phyloP scores from a whole-genome alignment of 2,888 invertebrate genomes.

The Troides aeacus region DNA sequence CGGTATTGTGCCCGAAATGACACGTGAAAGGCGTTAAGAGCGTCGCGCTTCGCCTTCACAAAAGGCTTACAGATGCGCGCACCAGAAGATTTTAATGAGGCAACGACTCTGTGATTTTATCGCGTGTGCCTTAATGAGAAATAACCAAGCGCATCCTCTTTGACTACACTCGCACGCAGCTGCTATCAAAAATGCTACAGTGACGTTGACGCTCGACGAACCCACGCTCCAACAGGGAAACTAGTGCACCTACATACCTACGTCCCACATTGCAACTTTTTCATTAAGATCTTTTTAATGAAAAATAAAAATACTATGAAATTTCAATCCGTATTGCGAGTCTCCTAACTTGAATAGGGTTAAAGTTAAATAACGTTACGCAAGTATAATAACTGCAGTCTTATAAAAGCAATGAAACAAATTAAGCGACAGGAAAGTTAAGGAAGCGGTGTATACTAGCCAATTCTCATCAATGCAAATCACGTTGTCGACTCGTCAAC shows the following conservation, averaged over 20 bases:
- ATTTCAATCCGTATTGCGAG: not conserved
- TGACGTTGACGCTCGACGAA: constrained; percentile 37
- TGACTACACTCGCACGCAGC: constrained; percentile 61
- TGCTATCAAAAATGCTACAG: constrained; percentile 63
- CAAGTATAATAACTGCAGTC: constrained; percentile 40
- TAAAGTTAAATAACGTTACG: constrained; percentile 9
- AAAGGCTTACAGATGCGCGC: constrained; percentile 79
- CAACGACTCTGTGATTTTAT: constrained; percentile 80
- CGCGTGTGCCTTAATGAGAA: constrained; percentile 78
- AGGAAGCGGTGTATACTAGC: constrained; percentile 60
- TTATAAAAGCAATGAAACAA: constrained; percentile 70
- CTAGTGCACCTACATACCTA: constrained; percentile 25
- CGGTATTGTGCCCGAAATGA: constrained; percentile 77
- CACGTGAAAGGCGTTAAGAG: constrained; percentile 78
- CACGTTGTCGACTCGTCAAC: constrained; percentile 81
- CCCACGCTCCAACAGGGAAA: constrained; percentile 27
- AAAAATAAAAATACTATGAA: constrained; percentile 7
- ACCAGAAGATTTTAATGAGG: constrained; percentile 81
- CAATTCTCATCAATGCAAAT: constrained; percentile 80
- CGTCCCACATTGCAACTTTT: constrained; percentile 11
- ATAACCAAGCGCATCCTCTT: constrained; percentile 79
- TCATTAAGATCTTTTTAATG: constrained; percentile 21
- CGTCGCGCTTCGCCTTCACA: constrained; percentile 69
- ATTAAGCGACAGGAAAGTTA: constrained; percentile 67
- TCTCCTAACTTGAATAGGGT: not conserved